A percentile compares a stretch with the other conserved stretches of the same genome.
These are phyloP conservation scores for Megaceryle torquata DNA, from an alignment of 2,113 vertebrate species.

Conservation along the genomic window DNA sequence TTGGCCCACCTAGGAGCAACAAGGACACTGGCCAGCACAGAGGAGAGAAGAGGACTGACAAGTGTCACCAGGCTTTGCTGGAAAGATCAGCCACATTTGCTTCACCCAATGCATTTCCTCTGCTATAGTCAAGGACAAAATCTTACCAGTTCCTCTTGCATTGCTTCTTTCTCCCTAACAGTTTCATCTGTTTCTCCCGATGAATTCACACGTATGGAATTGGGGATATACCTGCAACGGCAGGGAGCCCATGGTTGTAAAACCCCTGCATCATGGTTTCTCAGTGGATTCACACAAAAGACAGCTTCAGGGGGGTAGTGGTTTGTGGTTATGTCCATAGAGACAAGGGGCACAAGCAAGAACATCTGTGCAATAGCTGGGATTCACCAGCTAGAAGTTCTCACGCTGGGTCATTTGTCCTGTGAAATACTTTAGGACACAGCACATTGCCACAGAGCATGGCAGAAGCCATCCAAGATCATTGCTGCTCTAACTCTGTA, in stretches of 20 bases:
- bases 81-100: not conserved
- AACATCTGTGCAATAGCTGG: not conserved
- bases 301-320: not conserved
- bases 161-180: not conserved
- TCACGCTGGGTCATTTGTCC: fast-evolving
- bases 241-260: not conserved
- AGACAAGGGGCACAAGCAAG: not conserved
- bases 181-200: not conserved
- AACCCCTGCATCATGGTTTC: not conserved
- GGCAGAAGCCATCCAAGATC: not conserved
- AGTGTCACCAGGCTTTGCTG: not conserved
- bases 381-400: not conserved
- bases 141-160: not conserved
- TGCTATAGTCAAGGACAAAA: not conserved
- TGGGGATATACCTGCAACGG: not conserved
- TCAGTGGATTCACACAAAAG: not conserved
- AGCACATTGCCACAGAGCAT: not conserved
- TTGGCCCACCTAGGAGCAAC: not conserved
- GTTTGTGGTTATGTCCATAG: not conserved
- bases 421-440: not conserved
- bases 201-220: not conserved
- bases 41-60: not conserved
- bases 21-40: not conserved
- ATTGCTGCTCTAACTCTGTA: not conserved
- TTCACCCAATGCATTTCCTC: not conserved